A percentile compares a stretch with the other conserved stretches of the same genome.
Evolutionary conservation across 2,797 vertebrate genomes (phyloP).

Genomic region (Zenarchopterus dispar): DNA sequence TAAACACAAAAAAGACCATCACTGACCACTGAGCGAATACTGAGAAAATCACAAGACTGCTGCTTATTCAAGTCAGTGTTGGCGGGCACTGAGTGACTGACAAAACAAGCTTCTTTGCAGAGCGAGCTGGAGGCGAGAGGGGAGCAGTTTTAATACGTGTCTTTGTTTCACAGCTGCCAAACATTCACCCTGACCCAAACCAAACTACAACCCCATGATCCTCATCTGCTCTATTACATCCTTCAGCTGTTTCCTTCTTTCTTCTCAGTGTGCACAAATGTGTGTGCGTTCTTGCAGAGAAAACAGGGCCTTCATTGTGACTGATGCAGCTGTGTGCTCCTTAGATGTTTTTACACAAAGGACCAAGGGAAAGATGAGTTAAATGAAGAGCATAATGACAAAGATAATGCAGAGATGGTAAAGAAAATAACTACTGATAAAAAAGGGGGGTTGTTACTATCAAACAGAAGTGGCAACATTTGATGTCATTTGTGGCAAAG

Average conservation of each 20-base stretch:
- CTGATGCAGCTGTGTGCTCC: constrained; percentile 66
- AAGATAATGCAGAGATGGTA: constrained; percentile 11
- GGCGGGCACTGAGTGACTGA: constrained; percentile 46
- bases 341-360: constrained; percentile 72
- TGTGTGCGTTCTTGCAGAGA: constrained; percentile 47
- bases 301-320: constrained; percentile 74
- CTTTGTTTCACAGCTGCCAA: constrained; percentile 75
- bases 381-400: constrained; percentile 24
- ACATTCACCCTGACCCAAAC: constrained; percentile 69
- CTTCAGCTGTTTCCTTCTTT: constrained; percentile 81
- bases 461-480: not conserved
- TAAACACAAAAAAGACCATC: constrained; percentile 1
- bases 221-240: constrained; percentile 81
- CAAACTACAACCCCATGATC: constrained; percentile 82
- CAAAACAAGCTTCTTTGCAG: constrained; percentile 52
- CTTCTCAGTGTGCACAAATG: constrained; percentile 36
- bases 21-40: constrained; percentile 23
- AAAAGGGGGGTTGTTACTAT: constrained; percentile 5
- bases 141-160: constrained; percentile 53
- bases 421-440: constrained; percentile 8
- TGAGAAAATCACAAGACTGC: constrained; percentile 56
- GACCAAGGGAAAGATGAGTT: constrained; percentile 55
- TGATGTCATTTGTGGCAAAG: constrained; percentile 3
- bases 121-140: constrained; percentile 53
- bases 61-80: constrained; percentile 22